Base-by-base conservation (phyloP, 2,113 vertebrate genomes). In the Gobio gobio region DNA sequence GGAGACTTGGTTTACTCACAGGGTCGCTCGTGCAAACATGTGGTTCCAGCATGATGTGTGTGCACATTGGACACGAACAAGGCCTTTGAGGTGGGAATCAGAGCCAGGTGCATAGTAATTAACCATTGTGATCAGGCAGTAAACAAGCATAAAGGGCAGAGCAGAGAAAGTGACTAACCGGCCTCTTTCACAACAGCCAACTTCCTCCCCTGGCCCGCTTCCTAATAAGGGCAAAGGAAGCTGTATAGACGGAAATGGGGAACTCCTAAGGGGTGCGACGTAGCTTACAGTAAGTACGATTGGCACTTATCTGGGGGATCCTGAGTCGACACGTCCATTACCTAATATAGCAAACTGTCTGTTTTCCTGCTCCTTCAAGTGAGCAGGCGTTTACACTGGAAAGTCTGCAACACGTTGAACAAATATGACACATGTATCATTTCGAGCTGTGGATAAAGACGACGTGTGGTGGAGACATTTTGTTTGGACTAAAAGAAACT, bases 181-280 rank as follows among this genome's bases (percentile, higher is more conserved):
- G 49, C 29, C 29, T 82, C 63, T 82, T 78, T 78, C 76, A 78
- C 80, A 82, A 82, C 18, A 81, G 40, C 40, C 26, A 1, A 68
- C 81, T 83, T 72, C 66, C 81, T 83, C 81, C 81, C 20, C 49
- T 13, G 2, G 22, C 13, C 22, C 2, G 1, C 18, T 16, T 40
- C 83, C 84, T 73, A 80, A 73, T 80, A 72, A 59, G 77, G 84
- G 14, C 64, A 85, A 29, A 80, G 84, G 77, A 85, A 72, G 64
- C 24, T 20, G 2, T 10, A 47, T 8, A 58, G 6, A 56, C 64
- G 64, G 49, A 82, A 82, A 14, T 43, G 81, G 81, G 81, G 66
- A 83, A 83, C 61, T 81, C 79, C 79, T 80, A 40, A 77, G 73
- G 82, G 83, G 58, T 22, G 47, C 74, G 1, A 43, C 2, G 5